A percentile compares a stretch with the other conserved stretches of the same genome.
Evolutionary conservation across 23 tunicate species (phyloP).

Genomic region (Trididemnum nubilum): DNA sequence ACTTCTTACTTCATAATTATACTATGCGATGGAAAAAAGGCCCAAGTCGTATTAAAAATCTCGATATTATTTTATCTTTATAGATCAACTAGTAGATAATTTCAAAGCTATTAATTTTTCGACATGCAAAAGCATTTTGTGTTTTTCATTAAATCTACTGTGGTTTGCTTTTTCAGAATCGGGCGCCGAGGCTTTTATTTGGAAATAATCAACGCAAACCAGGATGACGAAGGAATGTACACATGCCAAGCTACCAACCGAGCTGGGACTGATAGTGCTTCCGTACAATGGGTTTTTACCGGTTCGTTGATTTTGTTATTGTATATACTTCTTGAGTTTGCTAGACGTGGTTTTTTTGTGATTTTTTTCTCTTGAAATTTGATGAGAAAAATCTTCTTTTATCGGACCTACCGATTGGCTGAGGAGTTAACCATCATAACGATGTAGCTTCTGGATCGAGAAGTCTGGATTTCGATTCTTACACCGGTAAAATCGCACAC

Average conservation of each 20-base stretch:
- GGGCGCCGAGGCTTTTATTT: slow-evolving; percentile 44
- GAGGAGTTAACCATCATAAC: too few relatives aligned
- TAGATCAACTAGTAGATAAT: too few relatives aligned
- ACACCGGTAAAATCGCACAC: not conserved
- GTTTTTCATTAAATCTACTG: too few relatives aligned
- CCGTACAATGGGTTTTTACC: slow-evolving; percentile 72
- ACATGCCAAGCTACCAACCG: slow-evolving; percentile 87
- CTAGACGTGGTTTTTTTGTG: not conserved
- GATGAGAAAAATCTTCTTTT: too few relatives aligned
- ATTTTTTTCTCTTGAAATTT: too few relatives aligned
- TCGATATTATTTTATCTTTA: too few relatives aligned
- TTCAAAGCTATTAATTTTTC: too few relatives aligned
- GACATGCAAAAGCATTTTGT: too few relatives aligned
- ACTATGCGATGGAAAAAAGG: too few relatives aligned
- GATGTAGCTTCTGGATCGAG: not conserved
- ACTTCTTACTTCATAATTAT: too few relatives aligned
- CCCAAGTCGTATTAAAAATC: too few relatives aligned
- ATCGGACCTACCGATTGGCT: too few relatives aligned
- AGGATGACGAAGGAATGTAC: slow-evolving; percentile 83
- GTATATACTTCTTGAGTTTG: not conserved
- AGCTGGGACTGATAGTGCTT: slow-evolving; percentile 74
- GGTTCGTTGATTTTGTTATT: slow-evolving; percentile 35
- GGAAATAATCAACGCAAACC: slow-evolving; percentile 69
- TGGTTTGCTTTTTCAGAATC: slow-evolving; percentile 62
- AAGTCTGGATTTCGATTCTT: not conserved